These are phyloP conservation scores for Apteryx owenii DNA, from an alignment of 2,113 vertebrate species.

Conservation along the genomic window DNA sequence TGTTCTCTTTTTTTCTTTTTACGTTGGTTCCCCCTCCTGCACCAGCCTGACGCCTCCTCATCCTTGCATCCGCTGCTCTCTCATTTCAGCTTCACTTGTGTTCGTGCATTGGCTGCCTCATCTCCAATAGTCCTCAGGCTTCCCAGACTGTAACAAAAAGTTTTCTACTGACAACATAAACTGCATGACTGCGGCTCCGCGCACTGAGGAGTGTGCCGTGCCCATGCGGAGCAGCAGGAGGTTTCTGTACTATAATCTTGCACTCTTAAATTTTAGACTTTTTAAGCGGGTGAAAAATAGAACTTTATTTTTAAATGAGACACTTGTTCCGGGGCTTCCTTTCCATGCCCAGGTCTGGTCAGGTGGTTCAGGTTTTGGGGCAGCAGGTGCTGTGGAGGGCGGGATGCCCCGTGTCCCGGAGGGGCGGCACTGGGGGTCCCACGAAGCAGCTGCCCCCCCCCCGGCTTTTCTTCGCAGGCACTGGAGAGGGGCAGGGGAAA, in stretches of 20 bases:
- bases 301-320: conserved; percentile 66
- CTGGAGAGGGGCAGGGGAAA: conserved; percentile 48
- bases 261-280: conserved; percentile 51
- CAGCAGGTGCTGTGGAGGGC: not conserved
- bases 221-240: not conserved
- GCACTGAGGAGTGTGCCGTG: not conserved
- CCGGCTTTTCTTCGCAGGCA: conserved; percentile 52
- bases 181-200: conserved; percentile 31
- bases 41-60: not conserved
- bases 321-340: conserved; percentile 14
- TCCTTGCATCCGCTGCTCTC: not conserved
- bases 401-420: not conserved
- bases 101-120: conserved; percentile 6
- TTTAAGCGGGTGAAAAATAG: conserved; percentile 53
- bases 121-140: not conserved
- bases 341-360: not conserved
- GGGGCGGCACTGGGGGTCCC: not conserved
- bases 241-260: conserved; percentile 38
- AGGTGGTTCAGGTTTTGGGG: conserved; percentile 6
- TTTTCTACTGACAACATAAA: conserved; percentile 21
- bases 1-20: not conserved
- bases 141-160: not conserved
- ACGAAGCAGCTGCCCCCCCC: conserved; percentile 8
- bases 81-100: conserved; percentile 20
- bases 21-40: not conserved